Evolutionary conservation across 2,888 invertebrate genomes (phyloP).

Genomic region (Drosophila flavopinicola): DNA sequence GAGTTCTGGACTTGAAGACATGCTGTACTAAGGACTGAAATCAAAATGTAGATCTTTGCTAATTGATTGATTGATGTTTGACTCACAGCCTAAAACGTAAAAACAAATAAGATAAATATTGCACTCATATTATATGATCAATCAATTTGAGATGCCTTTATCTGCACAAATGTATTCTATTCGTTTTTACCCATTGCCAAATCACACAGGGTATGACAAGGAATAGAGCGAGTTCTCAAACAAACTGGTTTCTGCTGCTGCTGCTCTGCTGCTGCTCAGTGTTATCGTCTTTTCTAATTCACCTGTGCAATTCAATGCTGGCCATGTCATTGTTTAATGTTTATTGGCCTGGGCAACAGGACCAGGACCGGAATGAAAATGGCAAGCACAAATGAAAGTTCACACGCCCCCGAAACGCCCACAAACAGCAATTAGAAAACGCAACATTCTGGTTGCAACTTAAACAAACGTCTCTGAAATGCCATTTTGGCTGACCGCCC

Average conservation of each 20-base stretch:
- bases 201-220: background rate
- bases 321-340: constrained; percentile 3
- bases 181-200: background rate
- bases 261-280: too few species aligned
- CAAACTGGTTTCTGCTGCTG: background rate
- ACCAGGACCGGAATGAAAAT: constrained; percentile 23
- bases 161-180: too few species aligned
- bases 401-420: constrained; percentile 31
- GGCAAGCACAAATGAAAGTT: constrained; percentile 36
- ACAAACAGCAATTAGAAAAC: constrained; percentile 66
- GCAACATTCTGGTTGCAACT: constrained; percentile 46
- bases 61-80: too few species aligned
- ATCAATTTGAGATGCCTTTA: too few species aligned
- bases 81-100: too few species aligned
- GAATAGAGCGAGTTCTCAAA: background rate
- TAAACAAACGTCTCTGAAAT: constrained; percentile 49
- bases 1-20: background rate
- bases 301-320: constrained; percentile 24
- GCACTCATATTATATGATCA: too few species aligned
- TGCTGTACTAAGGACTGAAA: background rate
- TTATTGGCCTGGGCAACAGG: constrained; percentile 12
- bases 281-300: constrained; percentile 4
- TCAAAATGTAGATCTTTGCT: too few species aligned
- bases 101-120: too few species aligned
- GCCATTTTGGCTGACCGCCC: constrained; percentile 61